These are phyloP conservation scores for Resseliella maxima DNA, from an alignment of 2,888 invertebrate species.

Conservation along the genomic window DNA sequence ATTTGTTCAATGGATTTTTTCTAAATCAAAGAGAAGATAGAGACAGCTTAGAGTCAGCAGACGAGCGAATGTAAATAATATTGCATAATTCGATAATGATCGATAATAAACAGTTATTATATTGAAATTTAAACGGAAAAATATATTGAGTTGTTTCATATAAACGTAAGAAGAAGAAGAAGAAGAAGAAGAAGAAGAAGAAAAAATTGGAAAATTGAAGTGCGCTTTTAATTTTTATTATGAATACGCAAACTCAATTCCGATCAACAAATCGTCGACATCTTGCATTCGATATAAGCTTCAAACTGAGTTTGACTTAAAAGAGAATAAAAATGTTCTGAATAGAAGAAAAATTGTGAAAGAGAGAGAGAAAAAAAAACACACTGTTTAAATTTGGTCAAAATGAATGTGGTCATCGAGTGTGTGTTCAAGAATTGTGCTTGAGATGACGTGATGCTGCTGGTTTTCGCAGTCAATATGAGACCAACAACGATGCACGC, in stretches of 20 bases:
- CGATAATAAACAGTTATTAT: background rate
- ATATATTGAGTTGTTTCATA: background rate
- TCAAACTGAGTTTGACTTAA: background rate
- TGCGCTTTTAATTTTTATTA: background rate
- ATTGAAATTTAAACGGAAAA: background rate
- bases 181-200: background rate
- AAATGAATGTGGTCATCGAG: conserved; percentile 26
- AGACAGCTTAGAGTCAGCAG: too few species aligned
- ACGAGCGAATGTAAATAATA: background rate
- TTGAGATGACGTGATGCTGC: background rate
- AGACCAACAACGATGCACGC: conserved; percentile 34
- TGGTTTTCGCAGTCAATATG: background rate
- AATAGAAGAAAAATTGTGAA: background rate
- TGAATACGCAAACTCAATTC: background rate
- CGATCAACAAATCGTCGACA: background rate
- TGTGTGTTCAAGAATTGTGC: background rate
- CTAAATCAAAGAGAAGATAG: background rate
- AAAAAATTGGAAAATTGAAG: too few species aligned
- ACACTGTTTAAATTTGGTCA: background rate
- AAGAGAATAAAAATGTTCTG: background rate
- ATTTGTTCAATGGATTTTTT: too few species aligned
- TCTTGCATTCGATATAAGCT: background rate
- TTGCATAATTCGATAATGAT: background rate
- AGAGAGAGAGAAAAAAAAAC: background rate
- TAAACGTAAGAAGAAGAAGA: background rate